Evolutionary conservation across 2,113 vertebrate species (phyloP).

Genomic region (Leucopsar rothschildi): DNA sequence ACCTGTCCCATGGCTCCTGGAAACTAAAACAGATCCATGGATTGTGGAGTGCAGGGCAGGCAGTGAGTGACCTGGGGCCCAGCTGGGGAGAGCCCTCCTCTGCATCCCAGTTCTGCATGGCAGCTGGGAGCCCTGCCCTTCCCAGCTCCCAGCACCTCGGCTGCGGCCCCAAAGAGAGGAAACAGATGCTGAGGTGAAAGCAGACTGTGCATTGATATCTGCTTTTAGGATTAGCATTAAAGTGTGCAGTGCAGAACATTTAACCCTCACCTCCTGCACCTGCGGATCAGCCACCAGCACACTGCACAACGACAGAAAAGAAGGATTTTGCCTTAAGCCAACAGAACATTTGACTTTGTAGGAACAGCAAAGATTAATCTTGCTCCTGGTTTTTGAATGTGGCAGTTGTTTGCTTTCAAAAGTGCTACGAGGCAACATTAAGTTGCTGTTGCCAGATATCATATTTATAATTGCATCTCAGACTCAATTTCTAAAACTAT

Average conservation of each 20-base stretch:
- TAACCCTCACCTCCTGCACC: background rate
- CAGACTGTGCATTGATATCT: background rate
- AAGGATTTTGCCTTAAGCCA: slow-evolving; percentile 7
- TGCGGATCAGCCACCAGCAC: background rate
- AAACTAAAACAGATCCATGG: background rate
- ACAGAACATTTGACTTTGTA: background rate
- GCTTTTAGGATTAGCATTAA: slow-evolving; percentile 5
- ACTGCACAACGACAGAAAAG: background rate
- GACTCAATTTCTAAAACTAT: background rate
- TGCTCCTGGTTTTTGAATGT: background rate
- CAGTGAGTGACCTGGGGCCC: background rate
- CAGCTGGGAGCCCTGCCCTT: background rate
- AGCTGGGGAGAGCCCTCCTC: background rate
- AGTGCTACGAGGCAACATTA: slow-evolving; percentile 28
- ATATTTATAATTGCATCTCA: slow-evolving; percentile 29
- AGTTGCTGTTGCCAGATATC: background rate
- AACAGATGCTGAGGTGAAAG: slow-evolving; percentile 1
- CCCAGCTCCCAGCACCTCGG: background rate
- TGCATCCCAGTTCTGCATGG: background rate
- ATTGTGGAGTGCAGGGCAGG: background rate
- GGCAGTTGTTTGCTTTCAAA: background rate
- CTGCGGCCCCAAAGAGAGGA: background rate
- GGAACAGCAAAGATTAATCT: background rate
- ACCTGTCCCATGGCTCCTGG: background rate
- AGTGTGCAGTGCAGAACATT: background rate